These are phyloP conservation scores for Deilephila porcellus DNA, from an alignment of 2,888 invertebrate genomes.

Conservation along the genomic window DNA sequence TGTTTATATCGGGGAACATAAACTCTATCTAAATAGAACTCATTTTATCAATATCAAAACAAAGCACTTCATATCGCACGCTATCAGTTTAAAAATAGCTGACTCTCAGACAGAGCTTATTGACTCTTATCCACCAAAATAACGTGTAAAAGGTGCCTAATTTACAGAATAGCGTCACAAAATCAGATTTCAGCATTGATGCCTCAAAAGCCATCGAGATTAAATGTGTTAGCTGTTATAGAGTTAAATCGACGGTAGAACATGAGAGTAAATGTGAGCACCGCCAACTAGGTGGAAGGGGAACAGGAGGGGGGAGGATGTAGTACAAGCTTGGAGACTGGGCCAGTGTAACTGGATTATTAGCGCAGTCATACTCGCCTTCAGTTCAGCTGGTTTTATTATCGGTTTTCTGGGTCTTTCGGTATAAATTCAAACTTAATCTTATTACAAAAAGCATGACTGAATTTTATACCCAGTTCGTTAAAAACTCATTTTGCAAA, in stretches of 20 bases:
- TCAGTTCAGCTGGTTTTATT: not conserved
- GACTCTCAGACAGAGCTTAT: not conserved
- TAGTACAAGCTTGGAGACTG: not conserved
- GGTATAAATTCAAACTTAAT: not conserved
- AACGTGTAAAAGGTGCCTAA: not conserved
- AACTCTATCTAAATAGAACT: not conserved
- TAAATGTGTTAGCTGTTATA: constrained; percentile 28
- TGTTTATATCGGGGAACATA: no score
- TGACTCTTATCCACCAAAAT: not conserved
- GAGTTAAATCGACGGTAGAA: not conserved
- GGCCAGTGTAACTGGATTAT: not conserved
- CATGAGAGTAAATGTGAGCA: not conserved
- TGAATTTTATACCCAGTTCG: no score
- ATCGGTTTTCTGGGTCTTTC: not conserved
- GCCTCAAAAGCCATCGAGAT: constrained; percentile 16
- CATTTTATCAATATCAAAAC: not conserved
- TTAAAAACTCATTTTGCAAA: no score
- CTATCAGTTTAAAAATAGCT: not conserved
- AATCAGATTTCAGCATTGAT: constrained; percentile 1
- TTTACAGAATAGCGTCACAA: not conserved
- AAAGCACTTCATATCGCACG: not conserved
- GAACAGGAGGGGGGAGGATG: not conserved
- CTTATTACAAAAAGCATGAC: not conserved
- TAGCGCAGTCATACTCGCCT: not conserved
- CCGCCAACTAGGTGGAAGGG: not conserved